A percentile compares a stretch with the other conserved stretches of the same genome.
phyloP scores from a whole-genome alignment of 2,113 vertebrate species.

The Laterallus jamaicensis region DNA sequence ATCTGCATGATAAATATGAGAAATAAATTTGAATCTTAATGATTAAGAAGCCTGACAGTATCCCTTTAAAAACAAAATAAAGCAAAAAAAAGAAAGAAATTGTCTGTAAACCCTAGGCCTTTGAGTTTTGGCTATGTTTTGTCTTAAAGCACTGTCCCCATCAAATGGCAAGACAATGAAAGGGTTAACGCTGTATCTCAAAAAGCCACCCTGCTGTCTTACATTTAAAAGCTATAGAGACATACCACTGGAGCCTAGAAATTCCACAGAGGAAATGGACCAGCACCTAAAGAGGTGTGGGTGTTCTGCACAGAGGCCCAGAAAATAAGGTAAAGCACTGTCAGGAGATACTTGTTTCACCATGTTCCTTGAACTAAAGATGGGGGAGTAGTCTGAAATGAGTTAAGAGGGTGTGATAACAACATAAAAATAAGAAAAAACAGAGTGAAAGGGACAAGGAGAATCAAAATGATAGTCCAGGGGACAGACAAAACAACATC shows the following conservation, averaged over 20 bases:
- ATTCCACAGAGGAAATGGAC: conserved; percentile 76
- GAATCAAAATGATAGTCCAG: conserved; percentile 61
- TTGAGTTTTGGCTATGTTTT: neutral
- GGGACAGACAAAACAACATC: conserved; percentile 67
- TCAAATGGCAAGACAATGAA: conserved; percentile 71
- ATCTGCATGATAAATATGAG: neutral
- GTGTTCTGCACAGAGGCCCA: conserved; percentile 77
- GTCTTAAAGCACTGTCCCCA: neutral
- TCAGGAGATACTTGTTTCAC: conserved; percentile 75
- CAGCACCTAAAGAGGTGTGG: conserved; percentile 74
- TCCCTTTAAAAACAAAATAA: neutral
- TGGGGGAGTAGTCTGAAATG: conserved; percentile 54
- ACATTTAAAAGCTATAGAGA: conserved; percentile 68
- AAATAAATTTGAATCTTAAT: neutral
- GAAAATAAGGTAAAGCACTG: conserved; percentile 75
- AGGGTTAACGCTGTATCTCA: conserved; percentile 73
- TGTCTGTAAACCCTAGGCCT: neutral
- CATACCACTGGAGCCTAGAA: conserved; percentile 77
- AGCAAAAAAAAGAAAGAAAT: neutral
- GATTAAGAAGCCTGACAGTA: conserved; percentile 10
- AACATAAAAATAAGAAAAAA: conserved; percentile 56
- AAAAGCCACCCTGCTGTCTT: conserved; percentile 69
- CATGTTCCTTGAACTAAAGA: conserved; percentile 75
- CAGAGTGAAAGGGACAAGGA: conserved; percentile 44
- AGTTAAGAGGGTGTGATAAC: conserved; percentile 64